Conservation (phyloP, 2,113 vertebrate genomes). For the Salminus brasiliensis region DNA sequence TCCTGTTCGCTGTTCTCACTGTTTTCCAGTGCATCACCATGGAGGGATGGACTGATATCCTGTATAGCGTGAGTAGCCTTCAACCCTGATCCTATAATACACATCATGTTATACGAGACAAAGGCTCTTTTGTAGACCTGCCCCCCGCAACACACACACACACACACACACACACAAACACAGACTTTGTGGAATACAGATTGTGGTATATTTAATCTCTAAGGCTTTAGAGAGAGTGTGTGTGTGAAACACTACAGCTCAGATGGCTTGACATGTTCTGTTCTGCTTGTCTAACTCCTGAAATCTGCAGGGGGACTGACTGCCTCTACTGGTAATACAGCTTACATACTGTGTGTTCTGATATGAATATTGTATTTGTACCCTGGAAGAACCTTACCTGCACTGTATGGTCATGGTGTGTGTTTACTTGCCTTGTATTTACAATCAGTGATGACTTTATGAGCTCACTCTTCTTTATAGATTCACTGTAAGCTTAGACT, state of each 20-base stretch:
- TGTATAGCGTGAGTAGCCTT: constrained; percentile 87
- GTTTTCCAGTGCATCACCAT: constrained; percentile 99
- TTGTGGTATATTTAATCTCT: constrained; percentile 33
- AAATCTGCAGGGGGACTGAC: constrained; percentile 32
- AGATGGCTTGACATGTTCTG: constrained; percentile 19
- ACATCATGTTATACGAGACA: not conserved
- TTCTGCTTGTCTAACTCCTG: constrained; percentile 47
- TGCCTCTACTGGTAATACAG: constrained; percentile 25
- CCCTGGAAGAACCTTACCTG: too few species aligned
- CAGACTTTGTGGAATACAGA: not conserved
- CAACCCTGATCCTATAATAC: not conserved
- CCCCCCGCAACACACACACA: not conserved
- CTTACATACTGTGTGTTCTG: not conserved
- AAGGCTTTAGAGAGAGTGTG: constrained; percentile 28
- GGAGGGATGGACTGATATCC: constrained; percentile 97
- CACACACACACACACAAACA: not conserved
- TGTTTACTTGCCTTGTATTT: not conserved
- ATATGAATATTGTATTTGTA: constrained; percentile 13
- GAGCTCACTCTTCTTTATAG: not conserved
- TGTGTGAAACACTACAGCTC: constrained; percentile 7
- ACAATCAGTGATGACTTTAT: not conserved
- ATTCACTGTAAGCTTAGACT: not conserved
- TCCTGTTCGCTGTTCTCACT: constrained; percentile 83
- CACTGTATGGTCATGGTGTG: too few species aligned
- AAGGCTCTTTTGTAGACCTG: not conserved